Conservation (phyloP, 2,888 invertebrate genomes). For the Agrochola circellaris region DNA sequence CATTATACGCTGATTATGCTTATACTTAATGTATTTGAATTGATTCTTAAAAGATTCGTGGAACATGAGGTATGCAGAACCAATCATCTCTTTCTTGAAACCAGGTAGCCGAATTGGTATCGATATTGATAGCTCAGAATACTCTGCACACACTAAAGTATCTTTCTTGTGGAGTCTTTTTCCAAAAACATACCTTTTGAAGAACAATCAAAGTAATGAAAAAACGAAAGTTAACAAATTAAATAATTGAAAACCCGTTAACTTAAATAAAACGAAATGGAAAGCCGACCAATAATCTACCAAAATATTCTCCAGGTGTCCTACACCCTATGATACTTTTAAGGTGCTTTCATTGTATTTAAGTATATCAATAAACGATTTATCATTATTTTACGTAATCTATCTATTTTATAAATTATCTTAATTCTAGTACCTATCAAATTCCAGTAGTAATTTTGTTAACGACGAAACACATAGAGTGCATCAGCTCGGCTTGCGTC, state of each 20-base stretch:
- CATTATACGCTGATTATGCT: too few relatives aligned
- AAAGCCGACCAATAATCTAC: conserved; percentile 90
- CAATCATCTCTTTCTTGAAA: neutral
- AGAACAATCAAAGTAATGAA: conserved; percentile 77
- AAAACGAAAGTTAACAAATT: conserved; percentile 77
- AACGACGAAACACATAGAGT: neutral
- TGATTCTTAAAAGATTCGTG: neutral
- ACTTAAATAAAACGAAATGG: conserved; percentile 85
- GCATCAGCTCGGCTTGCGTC: conserved; percentile 16
- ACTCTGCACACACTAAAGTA: neutral
- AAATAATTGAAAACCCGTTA: conserved; percentile 77
- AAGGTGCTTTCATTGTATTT: neutral
- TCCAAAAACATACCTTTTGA: conserved; percentile 84
- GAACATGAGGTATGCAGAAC: neutral
- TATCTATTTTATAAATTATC: neutral
- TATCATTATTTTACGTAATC: neutral
- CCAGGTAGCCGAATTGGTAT: neutral
- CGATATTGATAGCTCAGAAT: neutral
- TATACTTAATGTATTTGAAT: neutral
- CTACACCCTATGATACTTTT: conserved; percentile 71
- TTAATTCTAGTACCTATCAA: neutral
- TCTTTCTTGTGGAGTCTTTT: neutral
- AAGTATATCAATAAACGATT: neutral
- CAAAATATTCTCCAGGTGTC: conserved; percentile 96
- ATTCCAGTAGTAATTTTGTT: conserved; percentile 18